A percentile compares a stretch with the other conserved stretches of the same genome.
Evolutionary conservation across 30 jellyfish, hydroid and myxozoan genomes (phyloP).

Genomic region (Chironex yamaguchii): DNA sequence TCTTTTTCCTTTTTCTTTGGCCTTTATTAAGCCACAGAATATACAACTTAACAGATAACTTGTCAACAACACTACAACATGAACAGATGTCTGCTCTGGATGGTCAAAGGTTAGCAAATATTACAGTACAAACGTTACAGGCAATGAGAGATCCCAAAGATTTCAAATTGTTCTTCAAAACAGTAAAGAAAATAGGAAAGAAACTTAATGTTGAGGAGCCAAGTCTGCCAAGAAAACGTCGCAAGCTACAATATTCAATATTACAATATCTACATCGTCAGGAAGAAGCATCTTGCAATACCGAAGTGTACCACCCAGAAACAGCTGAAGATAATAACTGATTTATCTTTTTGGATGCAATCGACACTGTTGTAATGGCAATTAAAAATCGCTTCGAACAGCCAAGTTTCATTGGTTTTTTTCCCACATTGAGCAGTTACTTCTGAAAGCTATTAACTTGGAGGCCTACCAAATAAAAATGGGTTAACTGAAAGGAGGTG

Average conservation of each 20-base stretch:
- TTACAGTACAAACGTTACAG: not conserved
- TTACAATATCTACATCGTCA: too few species aligned
- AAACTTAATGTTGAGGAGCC: constrained; percentile 18
- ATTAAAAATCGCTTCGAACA: not conserved
- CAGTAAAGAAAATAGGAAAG: not conserved
- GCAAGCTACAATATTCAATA: too few species aligned
- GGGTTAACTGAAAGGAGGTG: too few species aligned
- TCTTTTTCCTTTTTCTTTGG: constrained; percentile 40
- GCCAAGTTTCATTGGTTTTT: too few species aligned
- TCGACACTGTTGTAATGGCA: constrained; percentile 5
- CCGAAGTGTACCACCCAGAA: constrained; percentile 22
- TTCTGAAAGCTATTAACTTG: too few species aligned
- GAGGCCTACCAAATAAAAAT: too few species aligned
- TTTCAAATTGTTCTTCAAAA: not conserved
- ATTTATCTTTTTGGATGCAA: constrained; percentile 23
- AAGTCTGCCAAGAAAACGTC: too few species aligned
- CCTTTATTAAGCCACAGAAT: constrained; percentile 11
- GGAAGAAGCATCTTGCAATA: constrained; percentile 5
- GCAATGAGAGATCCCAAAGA: constrained; percentile 9
- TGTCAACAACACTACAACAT: constrained; percentile 19
- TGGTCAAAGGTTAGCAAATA: constrained; percentile 9
- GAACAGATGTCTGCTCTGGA: constrained; percentile 40
- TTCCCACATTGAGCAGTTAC: too few species aligned
- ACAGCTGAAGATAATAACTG: not conserved
- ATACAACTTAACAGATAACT: constrained; percentile 11